Conservation (phyloP, 2,113 vertebrate genomes). For the Hassar affinis region DNA sequence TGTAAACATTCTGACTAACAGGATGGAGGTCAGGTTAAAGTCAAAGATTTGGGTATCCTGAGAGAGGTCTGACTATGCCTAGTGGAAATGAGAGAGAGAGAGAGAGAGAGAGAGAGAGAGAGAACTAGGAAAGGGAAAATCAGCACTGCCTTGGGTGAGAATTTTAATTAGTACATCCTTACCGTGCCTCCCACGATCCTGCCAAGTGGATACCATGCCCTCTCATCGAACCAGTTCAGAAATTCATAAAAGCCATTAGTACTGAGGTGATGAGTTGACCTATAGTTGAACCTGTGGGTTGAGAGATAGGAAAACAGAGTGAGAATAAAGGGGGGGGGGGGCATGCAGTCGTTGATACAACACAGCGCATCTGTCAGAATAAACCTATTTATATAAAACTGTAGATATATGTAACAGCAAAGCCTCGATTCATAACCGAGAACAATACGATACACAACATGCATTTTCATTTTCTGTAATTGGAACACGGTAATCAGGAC, state of each 20-base stretch:
- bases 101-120: not conserved
- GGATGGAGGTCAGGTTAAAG: not conserved
- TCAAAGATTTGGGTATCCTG: not conserved
- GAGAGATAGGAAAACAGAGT: constrained; percentile 1
- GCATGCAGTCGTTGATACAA: not conserved
- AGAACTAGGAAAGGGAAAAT: not conserved
- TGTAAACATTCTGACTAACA: not conserved
- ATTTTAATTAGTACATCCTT: constrained; percentile 65
- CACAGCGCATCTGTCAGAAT: not conserved
- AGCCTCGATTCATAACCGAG: not conserved
- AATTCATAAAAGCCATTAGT: constrained; percentile 99
- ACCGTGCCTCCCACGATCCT: constrained; percentile 98
- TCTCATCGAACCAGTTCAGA: constrained; percentile 99
- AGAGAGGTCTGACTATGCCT: not conserved
- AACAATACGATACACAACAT: not conserved
- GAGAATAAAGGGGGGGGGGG: not conserved
- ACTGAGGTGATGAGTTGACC: constrained; percentile 98
- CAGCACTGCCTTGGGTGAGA: not conserved
- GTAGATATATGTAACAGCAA: not conserved
- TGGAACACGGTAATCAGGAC: constrained; percentile 12
- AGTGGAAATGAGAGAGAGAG: not conserved
- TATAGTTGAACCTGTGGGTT: constrained; percentile 93
- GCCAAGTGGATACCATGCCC: constrained; percentile 98
- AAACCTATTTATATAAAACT: not conserved
- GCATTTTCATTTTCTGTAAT: constrained; percentile 23